Conservation (phyloP, 2,888 invertebrate species). For the Empis livida region DNA sequence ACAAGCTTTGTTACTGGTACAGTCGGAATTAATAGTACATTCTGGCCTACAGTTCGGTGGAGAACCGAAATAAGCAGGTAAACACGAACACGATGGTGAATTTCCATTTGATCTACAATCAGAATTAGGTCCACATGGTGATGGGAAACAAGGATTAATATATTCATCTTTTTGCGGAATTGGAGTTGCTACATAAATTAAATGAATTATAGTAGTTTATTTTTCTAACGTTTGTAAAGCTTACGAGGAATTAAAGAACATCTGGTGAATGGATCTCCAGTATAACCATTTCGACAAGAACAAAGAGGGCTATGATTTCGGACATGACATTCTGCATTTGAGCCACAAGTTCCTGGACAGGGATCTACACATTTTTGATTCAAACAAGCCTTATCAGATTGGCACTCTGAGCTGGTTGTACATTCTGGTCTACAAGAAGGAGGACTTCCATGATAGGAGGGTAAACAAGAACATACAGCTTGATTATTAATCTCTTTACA, state of each 20-base stretch:
- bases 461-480: conserved; percentile 56
- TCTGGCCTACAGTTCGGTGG: conserved; percentile 67
- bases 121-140: conserved; percentile 68
- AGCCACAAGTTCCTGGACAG: conserved; percentile 50
- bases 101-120: conserved; percentile 44
- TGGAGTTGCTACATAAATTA: too few species aligned
- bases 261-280: conserved; percentile 58
- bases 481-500: conserved; percentile 57
- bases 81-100: conserved; percentile 50
- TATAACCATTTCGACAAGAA: conserved; percentile 50
- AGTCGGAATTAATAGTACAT: conserved; percentile 61
- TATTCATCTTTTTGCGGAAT: conserved; percentile 16
- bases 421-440: conserved; percentile 68
- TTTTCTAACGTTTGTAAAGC: conserved; percentile 7
- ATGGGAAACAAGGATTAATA: conserved; percentile 49
- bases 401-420: conserved; percentile 52
- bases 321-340: conserved; percentile 47
- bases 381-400: conserved; percentile 51
- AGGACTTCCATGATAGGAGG: conserved; percentile 52
- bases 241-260: conserved; percentile 37
- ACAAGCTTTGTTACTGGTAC: conserved; percentile 54
- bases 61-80: conserved; percentile 54
- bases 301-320: conserved; percentile 63
- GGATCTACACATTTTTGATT: conserved; percentile 60
- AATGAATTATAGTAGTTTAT: too few species aligned